Percentiles rank a stretch among this genome's conserved stretches.
Evolutionary conservation across 1,140 invertebrate species (phyloP).

Genomic region (Bombus superbus): DNA sequence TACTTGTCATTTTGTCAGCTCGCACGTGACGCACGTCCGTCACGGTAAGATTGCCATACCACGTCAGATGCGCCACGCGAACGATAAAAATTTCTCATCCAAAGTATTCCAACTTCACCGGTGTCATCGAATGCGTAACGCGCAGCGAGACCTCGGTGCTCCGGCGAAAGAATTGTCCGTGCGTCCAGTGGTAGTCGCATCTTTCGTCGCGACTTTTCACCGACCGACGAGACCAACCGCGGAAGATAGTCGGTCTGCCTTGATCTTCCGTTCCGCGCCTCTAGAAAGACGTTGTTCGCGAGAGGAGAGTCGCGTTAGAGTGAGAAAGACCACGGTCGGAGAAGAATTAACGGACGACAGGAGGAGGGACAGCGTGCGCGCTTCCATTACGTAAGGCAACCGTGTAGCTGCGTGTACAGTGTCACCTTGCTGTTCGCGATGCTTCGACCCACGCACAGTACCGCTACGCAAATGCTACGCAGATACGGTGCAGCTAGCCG

Average conservation of each 20-base stretch:
- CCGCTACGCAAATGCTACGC: constrained; percentile 72
- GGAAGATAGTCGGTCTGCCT: constrained; percentile 12
- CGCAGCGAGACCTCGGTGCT: neutral
- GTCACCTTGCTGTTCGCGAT: constrained; percentile 71
- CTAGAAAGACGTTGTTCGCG: constrained; percentile 35
- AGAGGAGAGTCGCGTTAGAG: neutral
- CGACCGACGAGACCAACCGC: constrained; percentile 35
- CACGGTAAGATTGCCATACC: too few relatives aligned
- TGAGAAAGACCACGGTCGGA: neutral
- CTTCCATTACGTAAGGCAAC: constrained; percentile 61
- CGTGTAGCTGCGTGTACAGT: constrained; percentile 62
- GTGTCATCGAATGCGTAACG: neutral
- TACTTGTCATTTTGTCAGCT: too few relatives aligned
- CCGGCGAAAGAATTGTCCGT: neutral
- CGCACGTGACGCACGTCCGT: too few relatives aligned
- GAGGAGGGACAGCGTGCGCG: constrained; percentile 34
- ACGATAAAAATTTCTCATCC: neutral
- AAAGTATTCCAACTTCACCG: neutral
- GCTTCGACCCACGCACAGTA: constrained; percentile 69
- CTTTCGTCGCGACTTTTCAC: constrained; percentile 39
- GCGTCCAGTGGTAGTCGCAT: too few relatives aligned
- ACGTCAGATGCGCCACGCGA: too few relatives aligned
- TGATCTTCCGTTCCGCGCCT: constrained; percentile 31
- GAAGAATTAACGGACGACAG: constrained; percentile 5
- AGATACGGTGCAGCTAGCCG: constrained; percentile 26